Percentiles rank a stretch among this genome's conserved stretches.
Evolutionary conservation across 2,113 vertebrate genomes (phyloP).

Genomic region (Megalops atlanticus): DNA sequence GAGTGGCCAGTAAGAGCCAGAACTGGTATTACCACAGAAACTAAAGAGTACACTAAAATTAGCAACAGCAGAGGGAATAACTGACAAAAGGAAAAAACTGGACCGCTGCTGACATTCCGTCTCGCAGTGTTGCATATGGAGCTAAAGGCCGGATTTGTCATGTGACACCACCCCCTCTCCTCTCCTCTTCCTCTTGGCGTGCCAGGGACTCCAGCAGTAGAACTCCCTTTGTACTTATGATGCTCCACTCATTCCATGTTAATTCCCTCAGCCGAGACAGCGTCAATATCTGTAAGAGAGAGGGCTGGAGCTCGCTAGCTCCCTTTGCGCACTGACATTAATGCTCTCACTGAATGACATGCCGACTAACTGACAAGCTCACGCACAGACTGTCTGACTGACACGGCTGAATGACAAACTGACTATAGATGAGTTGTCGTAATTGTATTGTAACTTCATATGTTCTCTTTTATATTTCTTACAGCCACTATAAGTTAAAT

Average conservation of each 20-base stretch:
- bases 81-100: no score
- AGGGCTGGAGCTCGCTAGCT: no score
- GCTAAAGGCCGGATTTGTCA: conserved; percentile 49
- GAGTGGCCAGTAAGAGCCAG: no score
- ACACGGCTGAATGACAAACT: background rate
- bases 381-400: background rate
- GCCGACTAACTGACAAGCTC: conserved; percentile 11
- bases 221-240: background rate
- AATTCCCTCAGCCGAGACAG: no score
- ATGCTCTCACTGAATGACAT: conserved; percentile 37
- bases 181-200: background rate
- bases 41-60: background rate
- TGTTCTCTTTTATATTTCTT: no score
- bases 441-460: no score
- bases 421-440: no score
- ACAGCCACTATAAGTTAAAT: no score
- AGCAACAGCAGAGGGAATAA: background rate
- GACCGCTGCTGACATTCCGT: background rate
- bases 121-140: conserved; percentile 39
- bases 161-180: background rate
- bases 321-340: conserved; percentile 5
- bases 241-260: background rate
- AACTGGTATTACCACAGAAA: no score
- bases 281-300: conserved; percentile 1
- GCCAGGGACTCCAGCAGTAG: background rate